Conservation (phyloP, 1,140 invertebrate species). For the Diuraphis noxia region DNA sequence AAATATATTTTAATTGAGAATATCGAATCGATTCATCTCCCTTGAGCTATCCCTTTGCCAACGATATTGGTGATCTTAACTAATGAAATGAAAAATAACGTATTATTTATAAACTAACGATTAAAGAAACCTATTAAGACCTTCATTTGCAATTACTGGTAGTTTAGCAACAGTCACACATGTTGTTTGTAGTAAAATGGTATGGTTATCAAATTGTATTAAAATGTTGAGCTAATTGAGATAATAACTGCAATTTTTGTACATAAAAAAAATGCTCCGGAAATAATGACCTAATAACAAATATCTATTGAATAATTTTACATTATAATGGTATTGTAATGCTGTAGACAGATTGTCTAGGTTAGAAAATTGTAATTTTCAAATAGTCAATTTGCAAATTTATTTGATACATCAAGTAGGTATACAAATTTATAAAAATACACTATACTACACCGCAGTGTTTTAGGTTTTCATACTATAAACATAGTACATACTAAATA, state of each 20-base stretch:
- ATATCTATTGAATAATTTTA: neutral
- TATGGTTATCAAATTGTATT: neutral
- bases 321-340: neutral
- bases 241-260: neutral
- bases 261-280: neutral
- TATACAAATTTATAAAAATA: neutral
- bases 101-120: neutral
- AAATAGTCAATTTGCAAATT: neutral
- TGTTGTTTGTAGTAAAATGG: neutral
- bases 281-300: constrained; percentile 17
- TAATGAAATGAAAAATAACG: neutral
- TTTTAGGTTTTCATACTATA: neutral
- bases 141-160: too few relatives aligned
- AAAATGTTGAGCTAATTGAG: neutral
- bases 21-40: neutral
- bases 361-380: neutral
- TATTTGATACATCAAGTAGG: neutral
- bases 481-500: neutral
- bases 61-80: neutral
- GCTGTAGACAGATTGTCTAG: neutral
- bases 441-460: neutral
- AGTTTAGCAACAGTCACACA: too few relatives aligned
- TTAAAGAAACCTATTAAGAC: too few relatives aligned
- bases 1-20: neutral
- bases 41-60: neutral